Evolutionary conservation across 1,140 invertebrate genomes (phyloP).

Genomic region (Eupeodes corollae): DNA sequence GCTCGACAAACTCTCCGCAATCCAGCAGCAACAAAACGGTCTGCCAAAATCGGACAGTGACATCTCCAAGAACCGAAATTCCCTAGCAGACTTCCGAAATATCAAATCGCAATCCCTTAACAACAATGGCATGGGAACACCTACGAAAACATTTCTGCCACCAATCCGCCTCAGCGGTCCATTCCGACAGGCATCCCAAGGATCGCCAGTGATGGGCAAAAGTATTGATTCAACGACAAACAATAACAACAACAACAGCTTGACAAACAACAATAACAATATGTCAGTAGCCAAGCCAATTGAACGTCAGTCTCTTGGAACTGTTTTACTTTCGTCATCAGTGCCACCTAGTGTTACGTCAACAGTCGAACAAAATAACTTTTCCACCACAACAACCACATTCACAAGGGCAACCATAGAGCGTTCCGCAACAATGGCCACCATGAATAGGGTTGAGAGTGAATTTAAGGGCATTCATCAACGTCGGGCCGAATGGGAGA

Average conservation of each 20-base stretch:
- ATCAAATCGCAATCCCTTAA: background rate
- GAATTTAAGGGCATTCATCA: conserved; percentile 59
- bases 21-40: conserved; percentile 9
- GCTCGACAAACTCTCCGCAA: conserved; percentile 25
- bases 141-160: background rate
- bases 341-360: background rate
- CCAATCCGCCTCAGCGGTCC: background rate
- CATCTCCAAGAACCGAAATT: conserved; percentile 21
- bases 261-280: background rate
- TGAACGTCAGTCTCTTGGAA: conserved; percentile 5
- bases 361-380: background rate
- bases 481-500: conserved; percentile 60
- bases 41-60: background rate
- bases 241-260: conserved; percentile 15
- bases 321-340: background rate
- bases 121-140: background rate
- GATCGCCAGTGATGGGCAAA: background rate
- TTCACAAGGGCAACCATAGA: conserved; percentile 24
- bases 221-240: conserved; percentile 7
- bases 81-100: conserved; percentile 31
- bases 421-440: conserved; percentile 23
- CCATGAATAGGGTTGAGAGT: conserved; percentile 1
- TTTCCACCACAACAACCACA: background rate
- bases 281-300: background rate
- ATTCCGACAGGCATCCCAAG: background rate